phyloP scores from a whole-genome alignment of 2,113 vertebrate genomes.

The Ameiurus melas region DNA sequence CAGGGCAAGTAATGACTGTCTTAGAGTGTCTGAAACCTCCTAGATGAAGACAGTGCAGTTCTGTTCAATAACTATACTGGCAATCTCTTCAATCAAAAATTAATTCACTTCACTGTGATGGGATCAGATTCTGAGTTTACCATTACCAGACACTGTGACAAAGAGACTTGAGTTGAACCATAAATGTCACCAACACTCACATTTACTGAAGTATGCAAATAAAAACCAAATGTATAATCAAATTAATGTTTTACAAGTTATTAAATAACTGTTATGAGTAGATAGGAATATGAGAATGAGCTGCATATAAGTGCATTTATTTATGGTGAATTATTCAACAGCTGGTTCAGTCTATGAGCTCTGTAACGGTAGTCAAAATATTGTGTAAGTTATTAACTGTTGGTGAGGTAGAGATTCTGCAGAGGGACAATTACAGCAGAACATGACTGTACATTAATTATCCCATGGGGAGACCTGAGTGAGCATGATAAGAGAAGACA shows the following conservation, averaged over 20 bases:
- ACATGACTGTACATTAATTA: conserved; percentile 40
- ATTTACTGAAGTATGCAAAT: conserved; percentile 10
- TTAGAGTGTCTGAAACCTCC: neutral
- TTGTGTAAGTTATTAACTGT: conserved; percentile 26
- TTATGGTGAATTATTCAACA: conserved; percentile 23
- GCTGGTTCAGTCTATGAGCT: neutral
- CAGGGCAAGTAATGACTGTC: neutral
- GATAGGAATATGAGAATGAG: neutral
- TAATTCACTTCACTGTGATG: conserved; percentile 34
- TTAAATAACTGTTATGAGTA: neutral
- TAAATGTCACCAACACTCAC: neutral
- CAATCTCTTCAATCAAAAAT: conserved; percentile 27
- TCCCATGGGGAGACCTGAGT: conserved; percentile 32
- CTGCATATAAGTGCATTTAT: conserved; percentile 17
- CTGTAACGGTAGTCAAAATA: conserved; percentile 8
- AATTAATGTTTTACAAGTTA: neutral
- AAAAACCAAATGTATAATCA: neutral
- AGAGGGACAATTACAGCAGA: conserved; percentile 34
- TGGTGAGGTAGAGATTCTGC: conserved; percentile 13
- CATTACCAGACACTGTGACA: neutral
- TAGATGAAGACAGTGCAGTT: neutral
- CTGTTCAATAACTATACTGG: neutral
- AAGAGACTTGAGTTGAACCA: conserved; percentile 1
- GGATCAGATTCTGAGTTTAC: conserved; percentile 19
- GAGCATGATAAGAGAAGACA: conserved; percentile 43